These are phyloP conservation scores for Andricus curvator DNA, from an alignment of 2,888 invertebrate genomes.

Conservation along the genomic window DNA sequence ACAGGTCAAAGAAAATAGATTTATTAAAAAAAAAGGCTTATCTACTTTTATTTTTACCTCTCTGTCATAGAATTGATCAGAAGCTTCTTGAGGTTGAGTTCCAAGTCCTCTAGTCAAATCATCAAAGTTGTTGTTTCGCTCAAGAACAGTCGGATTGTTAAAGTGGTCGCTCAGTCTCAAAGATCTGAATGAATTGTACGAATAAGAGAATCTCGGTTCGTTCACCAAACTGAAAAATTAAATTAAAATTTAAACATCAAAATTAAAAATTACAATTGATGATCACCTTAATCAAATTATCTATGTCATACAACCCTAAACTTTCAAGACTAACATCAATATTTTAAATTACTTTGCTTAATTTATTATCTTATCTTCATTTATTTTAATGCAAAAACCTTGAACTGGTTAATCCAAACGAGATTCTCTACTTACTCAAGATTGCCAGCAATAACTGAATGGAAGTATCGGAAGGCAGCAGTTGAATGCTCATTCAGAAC, in stretches of 20 bases:
- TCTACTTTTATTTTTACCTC: slow-evolving; percentile 82
- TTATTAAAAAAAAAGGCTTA: neutral
- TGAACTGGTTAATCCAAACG: neutral
- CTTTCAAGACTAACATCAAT: too few relatives aligned
- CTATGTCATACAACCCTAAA: neutral
- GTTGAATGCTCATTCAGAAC: slow-evolving; percentile 86
- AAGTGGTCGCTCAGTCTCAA: slow-evolving; percentile 87
- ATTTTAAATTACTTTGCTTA: too few relatives aligned
- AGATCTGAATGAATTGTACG: slow-evolving; percentile 73
- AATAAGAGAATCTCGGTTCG: slow-evolving; percentile 54
- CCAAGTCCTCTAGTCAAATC: slow-evolving; percentile 87
- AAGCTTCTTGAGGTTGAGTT: slow-evolving; percentile 87
- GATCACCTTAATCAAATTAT: neutral
- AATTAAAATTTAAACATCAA: too few relatives aligned
- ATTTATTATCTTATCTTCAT: neutral
- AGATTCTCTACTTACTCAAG: slow-evolving; percentile 82
- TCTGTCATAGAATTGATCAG: slow-evolving; percentile 88
- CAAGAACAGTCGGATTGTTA: slow-evolving; percentile 84
- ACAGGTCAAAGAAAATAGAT: neutral
- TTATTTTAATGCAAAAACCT: neutral
- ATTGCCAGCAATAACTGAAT: slow-evolving; percentile 84
- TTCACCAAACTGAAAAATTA: slow-evolving; percentile 57
- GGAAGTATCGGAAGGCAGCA: slow-evolving; percentile 87
- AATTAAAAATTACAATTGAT: neutral
- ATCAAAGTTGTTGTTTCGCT: slow-evolving; percentile 84